Conservation (phyloP, 2,888 invertebrate species). For the Epinotia nisella region DNA sequence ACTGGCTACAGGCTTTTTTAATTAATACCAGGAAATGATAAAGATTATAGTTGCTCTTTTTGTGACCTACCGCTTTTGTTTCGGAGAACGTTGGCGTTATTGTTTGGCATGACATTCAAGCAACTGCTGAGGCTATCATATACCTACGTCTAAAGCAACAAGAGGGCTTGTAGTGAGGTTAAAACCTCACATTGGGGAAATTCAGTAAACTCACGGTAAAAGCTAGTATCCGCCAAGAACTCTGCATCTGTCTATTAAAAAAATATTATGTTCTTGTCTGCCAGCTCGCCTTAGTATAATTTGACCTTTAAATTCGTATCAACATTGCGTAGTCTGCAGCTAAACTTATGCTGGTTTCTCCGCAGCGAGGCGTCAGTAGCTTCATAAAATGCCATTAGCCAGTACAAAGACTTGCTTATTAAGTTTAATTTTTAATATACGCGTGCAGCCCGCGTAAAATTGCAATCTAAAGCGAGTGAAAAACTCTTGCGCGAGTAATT, state of each 20-base stretch:
- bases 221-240: slow-evolving; percentile 13
- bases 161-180: background rate
- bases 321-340: background rate
- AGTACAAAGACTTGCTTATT: slow-evolving; percentile 66
- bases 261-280: background rate
- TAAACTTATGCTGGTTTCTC: background rate
- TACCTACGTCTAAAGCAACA: too few relatives aligned
- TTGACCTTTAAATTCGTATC: background rate
- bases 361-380: background rate
- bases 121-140: too few relatives aligned
- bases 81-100: too few relatives aligned
- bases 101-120: too few relatives aligned
- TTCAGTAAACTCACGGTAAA: background rate
- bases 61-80: too few relatives aligned
- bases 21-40: too few relatives aligned
- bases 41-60: too few relatives aligned
- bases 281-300: background rate
- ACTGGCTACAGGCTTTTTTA: background rate
- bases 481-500: slow-evolving; percentile 55
- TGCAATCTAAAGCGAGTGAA: slow-evolving; percentile 69
- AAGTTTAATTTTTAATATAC: slow-evolving; percentile 84
- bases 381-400: background rate
- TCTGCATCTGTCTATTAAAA: background rate
- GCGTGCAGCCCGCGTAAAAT: slow-evolving; percentile 79
- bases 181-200: background rate